Evolutionary conservation across 2,797 vertebrate genomes (phyloP).

Genomic region (Orientallactaga sibirica): DNA sequence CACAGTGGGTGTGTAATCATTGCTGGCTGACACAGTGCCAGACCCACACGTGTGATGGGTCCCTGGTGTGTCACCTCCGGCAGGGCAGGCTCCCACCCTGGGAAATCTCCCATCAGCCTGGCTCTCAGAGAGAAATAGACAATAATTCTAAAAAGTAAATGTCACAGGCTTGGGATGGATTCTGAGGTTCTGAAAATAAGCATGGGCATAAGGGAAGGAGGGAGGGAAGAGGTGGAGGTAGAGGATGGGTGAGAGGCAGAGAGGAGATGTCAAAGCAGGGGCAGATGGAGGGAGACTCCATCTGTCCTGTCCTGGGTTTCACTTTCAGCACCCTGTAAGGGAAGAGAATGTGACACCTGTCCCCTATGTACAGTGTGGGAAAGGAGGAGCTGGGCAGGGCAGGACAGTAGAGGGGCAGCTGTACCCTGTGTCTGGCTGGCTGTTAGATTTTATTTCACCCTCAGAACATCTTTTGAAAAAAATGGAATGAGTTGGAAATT

Average conservation of each 20-base stretch:
- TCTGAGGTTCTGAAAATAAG: slow-evolving; percentile 64
- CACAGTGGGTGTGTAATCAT: neutral
- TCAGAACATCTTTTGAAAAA: neutral
- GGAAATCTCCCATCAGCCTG: slow-evolving; percentile 19
- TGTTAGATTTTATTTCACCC: neutral
- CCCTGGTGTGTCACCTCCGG: neutral
- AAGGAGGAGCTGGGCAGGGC: neutral
- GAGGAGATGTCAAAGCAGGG: no score
- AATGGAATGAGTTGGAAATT: neutral
- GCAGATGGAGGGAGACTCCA: neutral
- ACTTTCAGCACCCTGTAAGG: neutral
- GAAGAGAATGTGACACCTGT: neutral
- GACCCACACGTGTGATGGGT: neutral
- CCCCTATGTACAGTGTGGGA: fast-evolving
- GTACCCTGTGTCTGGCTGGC: no score
- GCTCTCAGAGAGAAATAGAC: slow-evolving; percentile 51
- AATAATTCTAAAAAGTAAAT: slow-evolving; percentile 75
- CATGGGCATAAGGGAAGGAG: neutral
- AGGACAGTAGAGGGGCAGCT: neutral
- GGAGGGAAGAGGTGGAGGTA: neutral
- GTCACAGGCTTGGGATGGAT: slow-evolving; percentile 63
- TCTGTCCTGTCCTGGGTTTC: neutral
- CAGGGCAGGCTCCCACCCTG: neutral
- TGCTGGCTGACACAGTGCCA: neutral
- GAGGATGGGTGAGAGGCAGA: neutral